Conservation (phyloP, 2,113 vertebrate genomes). For the Myodes glareolus region DNA sequence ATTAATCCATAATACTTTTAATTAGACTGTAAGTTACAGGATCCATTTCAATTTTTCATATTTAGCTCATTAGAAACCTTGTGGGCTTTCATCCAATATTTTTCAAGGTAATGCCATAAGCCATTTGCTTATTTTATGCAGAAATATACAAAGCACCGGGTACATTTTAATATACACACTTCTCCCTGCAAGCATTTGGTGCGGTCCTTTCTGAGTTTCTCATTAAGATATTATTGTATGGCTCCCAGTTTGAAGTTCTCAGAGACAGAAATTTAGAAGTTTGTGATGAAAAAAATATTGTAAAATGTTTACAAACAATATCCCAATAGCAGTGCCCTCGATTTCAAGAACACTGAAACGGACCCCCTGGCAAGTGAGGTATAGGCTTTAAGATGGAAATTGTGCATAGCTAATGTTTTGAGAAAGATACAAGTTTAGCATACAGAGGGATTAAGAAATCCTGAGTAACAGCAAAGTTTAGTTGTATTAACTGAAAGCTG, state of each 20-base stretch:
- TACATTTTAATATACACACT: background rate
- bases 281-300: slow-evolving; percentile 8
- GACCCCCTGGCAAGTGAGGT: slow-evolving; percentile 9
- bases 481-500: background rate
- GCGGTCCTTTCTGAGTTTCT: background rate
- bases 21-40: background rate
- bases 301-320: slow-evolving; percentile 58
- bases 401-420: background rate
- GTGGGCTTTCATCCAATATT: background rate
- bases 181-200: background rate
- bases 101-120: background rate
- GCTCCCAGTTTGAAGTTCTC: background rate
- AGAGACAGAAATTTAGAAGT: slow-evolving; percentile 19
- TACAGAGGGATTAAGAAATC: background rate
- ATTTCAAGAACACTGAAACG: slow-evolving; percentile 43
- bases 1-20: background rate
- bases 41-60: slow-evolving; percentile 26
- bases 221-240: slow-evolving; percentile 16
- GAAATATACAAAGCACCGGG: background rate
- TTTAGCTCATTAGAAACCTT: background rate
- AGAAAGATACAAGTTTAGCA: background rate
- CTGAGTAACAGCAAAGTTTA: background rate
- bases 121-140: background rate
- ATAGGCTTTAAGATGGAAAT: background rate
- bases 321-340: slow-evolving; percentile 30